phyloP scores from a whole-genome alignment of 92 coral and sea anemone species.

The Isaurus tuberculatus region DNA sequence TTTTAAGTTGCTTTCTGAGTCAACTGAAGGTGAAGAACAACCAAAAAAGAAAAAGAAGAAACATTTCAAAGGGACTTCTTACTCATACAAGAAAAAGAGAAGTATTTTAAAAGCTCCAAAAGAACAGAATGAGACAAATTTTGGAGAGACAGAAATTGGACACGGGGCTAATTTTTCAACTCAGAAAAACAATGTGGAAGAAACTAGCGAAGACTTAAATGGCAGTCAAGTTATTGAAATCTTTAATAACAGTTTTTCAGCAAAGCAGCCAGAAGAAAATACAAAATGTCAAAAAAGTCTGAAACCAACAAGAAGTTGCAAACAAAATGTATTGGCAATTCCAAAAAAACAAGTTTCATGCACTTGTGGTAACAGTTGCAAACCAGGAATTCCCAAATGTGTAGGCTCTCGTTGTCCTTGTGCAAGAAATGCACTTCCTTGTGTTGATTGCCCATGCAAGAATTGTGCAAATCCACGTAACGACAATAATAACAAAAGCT shows the following conservation, averaged over 20 bases:
- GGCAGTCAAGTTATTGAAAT: conserved; percentile 11
- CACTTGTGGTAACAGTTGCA: conserved; percentile 72
- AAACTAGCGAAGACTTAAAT: background rate
- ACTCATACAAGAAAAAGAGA: conserved; percentile 67
- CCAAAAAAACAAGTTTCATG: conserved; percentile 58
- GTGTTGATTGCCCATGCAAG: conserved; percentile 75
- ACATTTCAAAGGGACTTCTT: conserved; percentile 80
- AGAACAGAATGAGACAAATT: conserved; percentile 1
- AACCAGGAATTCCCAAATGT: conserved; percentile 58
- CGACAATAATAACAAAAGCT: conserved; percentile 66
- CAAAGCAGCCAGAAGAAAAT: background rate
- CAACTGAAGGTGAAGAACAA: conserved; percentile 54
- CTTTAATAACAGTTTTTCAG: background rate
- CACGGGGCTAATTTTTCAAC: background rate
- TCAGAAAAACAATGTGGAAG: background rate
- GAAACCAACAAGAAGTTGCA: background rate
- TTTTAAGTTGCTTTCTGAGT: conserved; percentile 50
- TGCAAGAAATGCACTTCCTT: conserved; percentile 65
- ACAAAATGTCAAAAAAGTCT: background rate
- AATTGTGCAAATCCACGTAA: conserved; percentile 84
- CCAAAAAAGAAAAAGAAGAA: conserved; percentile 73
- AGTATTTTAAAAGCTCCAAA: background rate
- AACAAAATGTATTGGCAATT: conserved; percentile 66
- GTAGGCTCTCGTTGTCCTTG: conserved; percentile 81
- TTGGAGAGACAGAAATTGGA: background rate